Percentiles rank a stretch among this genome's conserved stretches.
These are phyloP conservation scores for Sebastes kiyomatsui DNA, from an alignment of 2,797 vertebrate species.

Conservation along the genomic window DNA sequence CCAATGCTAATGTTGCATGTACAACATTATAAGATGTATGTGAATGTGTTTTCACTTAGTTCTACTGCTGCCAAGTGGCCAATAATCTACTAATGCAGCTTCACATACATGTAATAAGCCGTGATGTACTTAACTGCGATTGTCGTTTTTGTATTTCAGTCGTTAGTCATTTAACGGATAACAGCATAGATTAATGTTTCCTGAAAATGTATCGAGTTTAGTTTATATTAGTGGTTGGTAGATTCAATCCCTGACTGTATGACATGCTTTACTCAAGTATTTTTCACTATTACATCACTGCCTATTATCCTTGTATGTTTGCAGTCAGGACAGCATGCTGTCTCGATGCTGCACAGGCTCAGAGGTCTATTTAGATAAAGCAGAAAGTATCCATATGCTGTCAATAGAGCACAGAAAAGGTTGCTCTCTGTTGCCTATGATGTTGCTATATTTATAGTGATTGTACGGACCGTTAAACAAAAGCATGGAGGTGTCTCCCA, in stretches of 20 bases:
- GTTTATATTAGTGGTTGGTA: not conserved
- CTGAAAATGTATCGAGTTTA: not conserved
- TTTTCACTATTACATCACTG: not conserved
- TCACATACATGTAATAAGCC: too few relatives aligned
- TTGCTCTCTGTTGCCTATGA: slow-evolving; percentile 17
- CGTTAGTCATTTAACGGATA: not conserved
- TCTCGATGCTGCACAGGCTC: not conserved
- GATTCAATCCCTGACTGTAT: not conserved
- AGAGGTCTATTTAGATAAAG: slow-evolving; percentile 12
- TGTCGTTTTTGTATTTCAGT: not conserved
- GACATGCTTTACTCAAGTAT: not conserved
- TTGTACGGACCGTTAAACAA: slow-evolving; percentile 42
- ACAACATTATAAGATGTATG: too few relatives aligned
- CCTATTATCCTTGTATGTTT: not conserved
- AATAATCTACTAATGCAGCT: too few relatives aligned
- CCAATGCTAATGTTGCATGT: too few relatives aligned
- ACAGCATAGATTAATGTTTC: not conserved
- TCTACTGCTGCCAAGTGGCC: too few relatives aligned
- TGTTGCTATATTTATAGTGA: slow-evolving; percentile 54
- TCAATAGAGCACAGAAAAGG: slow-evolving; percentile 23
- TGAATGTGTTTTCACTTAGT: too few relatives aligned
- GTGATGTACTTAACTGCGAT: not conserved
- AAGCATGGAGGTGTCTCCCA: slow-evolving; percentile 52
- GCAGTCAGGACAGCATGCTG: not conserved
- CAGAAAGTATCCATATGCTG: slow-evolving; percentile 5